Evolutionary conservation across 2,888 invertebrate species (phyloP).

Genomic region (Leucophenga maculata): DNA sequence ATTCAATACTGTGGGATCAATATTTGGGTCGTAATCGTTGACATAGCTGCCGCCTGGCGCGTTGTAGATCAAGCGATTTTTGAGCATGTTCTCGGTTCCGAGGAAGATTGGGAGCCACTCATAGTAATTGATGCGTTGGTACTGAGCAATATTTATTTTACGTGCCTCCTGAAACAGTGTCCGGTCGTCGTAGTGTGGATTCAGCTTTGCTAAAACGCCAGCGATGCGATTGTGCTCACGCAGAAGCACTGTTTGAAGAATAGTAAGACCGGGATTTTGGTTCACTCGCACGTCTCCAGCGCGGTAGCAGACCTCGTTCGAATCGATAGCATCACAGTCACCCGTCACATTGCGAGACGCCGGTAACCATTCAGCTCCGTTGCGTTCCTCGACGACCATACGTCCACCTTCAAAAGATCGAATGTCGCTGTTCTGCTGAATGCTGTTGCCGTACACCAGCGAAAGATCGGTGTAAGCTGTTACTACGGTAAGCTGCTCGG

Average conservation of each 20-base stretch:
- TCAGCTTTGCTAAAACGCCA: slow-evolving; percentile 69
- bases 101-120: slow-evolving; percentile 75
- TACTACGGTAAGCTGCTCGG: slow-evolving; percentile 77
- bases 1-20: slow-evolving; percentile 76
- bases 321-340: slow-evolving; percentile 79
- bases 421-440: slow-evolving; percentile 77
- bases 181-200: slow-evolving; percentile 75
- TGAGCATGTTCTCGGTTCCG: slow-evolving; percentile 71
- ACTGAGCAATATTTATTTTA: slow-evolving; percentile 73
- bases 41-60: slow-evolving; percentile 66
- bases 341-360: slow-evolving; percentile 79
- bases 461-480: slow-evolving; percentile 80
- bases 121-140: slow-evolving; percentile 74
- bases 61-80: slow-evolving; percentile 70
- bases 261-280: slow-evolving; percentile 73
- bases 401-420: slow-evolving; percentile 81
- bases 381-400: slow-evolving; percentile 76
- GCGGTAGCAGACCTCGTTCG: slow-evolving; percentile 82
- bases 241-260: slow-evolving; percentile 73
- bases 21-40: slow-evolving; percentile 74
- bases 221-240: slow-evolving; percentile 75
- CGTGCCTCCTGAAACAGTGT: slow-evolving; percentile 74
- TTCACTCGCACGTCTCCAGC: slow-evolving; percentile 76
- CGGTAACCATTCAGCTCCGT: slow-evolving; percentile 82
- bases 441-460: slow-evolving; percentile 84